Conservation (phyloP, 23 tunicate species). For the Trididemnum clinides region DNA sequence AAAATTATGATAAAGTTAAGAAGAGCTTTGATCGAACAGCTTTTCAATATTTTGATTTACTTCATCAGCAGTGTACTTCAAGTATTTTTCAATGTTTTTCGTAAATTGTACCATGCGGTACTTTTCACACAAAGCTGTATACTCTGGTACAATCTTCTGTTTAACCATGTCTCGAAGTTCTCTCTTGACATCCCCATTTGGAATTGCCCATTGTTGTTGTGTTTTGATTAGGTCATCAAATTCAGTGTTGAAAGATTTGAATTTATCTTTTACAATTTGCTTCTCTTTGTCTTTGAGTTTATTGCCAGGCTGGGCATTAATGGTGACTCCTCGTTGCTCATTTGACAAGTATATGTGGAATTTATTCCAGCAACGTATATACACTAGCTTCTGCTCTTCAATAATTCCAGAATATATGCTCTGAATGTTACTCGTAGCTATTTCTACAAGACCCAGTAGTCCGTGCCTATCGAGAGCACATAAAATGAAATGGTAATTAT, state of each 20-base stretch:
- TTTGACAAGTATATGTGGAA: constrained; percentile 38
- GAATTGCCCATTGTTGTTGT: constrained; percentile 93
- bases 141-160: constrained; percentile 34
- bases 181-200: constrained; percentile 51
- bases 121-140: constrained; percentile 58
- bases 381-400: constrained; percentile 48
- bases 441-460: constrained; percentile 59
- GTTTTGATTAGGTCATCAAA: constrained; percentile 83
- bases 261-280: constrained; percentile 91
- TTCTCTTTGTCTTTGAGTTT: constrained; percentile 93
- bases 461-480: constrained; percentile 76
- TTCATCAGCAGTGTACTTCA: constrained; percentile 80
- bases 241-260: constrained; percentile 91
- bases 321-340: constrained; percentile 49
- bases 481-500: constrained; percentile 86
- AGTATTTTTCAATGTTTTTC: constrained; percentile 93
- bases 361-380: constrained; percentile 68
- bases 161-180: constrained; percentile 62
- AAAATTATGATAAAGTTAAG: too few relatives aligned
- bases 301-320: constrained; percentile 68
- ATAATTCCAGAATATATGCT: constrained; percentile 58
- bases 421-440: constrained; percentile 56
- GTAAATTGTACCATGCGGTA: constrained; percentile 93
- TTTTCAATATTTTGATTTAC: constrained; percentile 71
- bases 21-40: constrained; percentile 71